A percentile compares a stretch with the other conserved stretches of the same genome.
Evolutionary conservation across 2,113 vertebrate genomes (phyloP).

Genomic region (Chrysochloris asiatica): DNA sequence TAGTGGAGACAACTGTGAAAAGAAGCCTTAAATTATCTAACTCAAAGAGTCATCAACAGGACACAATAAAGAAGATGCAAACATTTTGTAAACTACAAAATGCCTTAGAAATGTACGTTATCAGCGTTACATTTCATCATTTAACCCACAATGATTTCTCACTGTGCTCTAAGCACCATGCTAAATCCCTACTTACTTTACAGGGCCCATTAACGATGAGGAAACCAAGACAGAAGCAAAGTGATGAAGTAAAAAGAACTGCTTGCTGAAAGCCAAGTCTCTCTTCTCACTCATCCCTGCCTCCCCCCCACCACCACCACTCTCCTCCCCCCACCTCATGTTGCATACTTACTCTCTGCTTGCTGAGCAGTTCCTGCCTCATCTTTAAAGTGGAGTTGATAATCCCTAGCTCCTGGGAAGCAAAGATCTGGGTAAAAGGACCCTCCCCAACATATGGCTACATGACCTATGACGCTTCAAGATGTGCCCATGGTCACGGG

Average conservation of each 20-base stretch:
- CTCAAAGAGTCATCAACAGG: neutral
- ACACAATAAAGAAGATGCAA: neutral
- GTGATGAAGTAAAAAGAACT: neutral
- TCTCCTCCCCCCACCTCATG: neutral
- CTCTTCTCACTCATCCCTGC: neutral
- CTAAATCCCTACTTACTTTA: neutral
- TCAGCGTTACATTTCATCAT: neutral
- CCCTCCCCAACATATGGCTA: neutral
- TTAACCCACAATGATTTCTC: neutral
- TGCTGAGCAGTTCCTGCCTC: neutral
- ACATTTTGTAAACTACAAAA: neutral
- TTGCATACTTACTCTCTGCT: neutral
- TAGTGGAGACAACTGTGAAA: neutral
- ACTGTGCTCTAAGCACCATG: neutral
- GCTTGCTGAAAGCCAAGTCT: neutral
- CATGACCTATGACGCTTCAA: neutral
- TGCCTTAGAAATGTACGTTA: neutral
- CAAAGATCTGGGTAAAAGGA: neutral
- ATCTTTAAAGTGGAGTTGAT: neutral
- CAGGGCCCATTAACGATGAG: neutral
- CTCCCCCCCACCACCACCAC: neutral
- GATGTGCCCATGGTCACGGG: neutral
- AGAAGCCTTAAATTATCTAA: neutral
- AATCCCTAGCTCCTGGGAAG: neutral
- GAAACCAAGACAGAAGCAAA: neutral